Evolutionary conservation across 64 coral and sea anemone genomes (phyloP).

Genomic region (Pocillopora damicornis): DNA sequence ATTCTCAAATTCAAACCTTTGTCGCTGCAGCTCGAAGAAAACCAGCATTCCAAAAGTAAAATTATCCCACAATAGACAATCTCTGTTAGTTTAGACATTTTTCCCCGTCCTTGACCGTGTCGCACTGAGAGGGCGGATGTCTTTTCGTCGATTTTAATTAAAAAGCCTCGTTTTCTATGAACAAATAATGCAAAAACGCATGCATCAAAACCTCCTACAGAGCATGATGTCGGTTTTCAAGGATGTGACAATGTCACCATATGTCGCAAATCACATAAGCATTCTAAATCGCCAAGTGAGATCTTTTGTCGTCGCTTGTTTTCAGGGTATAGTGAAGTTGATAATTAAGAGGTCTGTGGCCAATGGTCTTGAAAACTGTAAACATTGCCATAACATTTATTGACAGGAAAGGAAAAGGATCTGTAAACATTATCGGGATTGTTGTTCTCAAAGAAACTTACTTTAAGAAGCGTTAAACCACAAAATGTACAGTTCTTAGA

Average conservation of each 20-base stretch:
- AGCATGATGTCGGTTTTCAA: neutral
- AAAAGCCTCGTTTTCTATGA: neutral
- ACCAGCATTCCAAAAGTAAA: neutral
- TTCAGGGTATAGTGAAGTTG: neutral
- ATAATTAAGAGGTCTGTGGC: neutral
- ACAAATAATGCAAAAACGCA: neutral
- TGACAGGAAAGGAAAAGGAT: constrained; percentile 2
- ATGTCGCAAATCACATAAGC: neutral
- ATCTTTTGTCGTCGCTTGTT: neutral
- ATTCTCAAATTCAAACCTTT: constrained; percentile 11
- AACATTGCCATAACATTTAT: neutral
- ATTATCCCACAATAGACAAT: neutral
- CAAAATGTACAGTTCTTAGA: too few species aligned
- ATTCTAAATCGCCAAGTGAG: neutral
- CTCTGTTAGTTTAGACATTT: neutral
- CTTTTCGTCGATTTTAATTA: neutral
- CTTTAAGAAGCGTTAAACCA: neutral
- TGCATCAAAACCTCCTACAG: neutral
- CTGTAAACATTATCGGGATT: neutral
- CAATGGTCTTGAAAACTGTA: neutral
- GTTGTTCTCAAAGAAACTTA: neutral
- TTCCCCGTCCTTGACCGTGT: neutral
- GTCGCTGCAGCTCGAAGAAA: constrained; percentile 7
- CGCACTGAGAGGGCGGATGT: neutral
- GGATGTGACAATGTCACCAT: neutral